Conservation (phyloP, 2,888 invertebrate species). For the Heteromyza rotundicornis region DNA sequence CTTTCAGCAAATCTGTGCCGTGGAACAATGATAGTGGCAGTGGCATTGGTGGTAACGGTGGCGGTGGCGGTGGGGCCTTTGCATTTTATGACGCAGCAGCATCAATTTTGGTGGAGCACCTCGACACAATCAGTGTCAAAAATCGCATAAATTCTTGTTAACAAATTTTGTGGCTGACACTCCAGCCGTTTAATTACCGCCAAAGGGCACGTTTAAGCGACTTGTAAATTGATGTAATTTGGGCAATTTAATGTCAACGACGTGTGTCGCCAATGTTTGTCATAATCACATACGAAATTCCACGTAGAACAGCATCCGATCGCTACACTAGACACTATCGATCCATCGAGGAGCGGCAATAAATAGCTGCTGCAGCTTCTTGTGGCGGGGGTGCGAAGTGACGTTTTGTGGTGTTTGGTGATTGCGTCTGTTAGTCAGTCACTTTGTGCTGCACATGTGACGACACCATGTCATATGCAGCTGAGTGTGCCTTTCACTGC, state of each 20-base stretch:
- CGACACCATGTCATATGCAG: not conserved
- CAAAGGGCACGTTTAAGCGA: constrained; percentile 54
- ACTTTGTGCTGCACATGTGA: not conserved
- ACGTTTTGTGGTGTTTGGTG: constrained; percentile 31
- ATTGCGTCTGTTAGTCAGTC: constrained; percentile 29
- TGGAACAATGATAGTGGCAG: too few relatives aligned
- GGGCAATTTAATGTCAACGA: constrained; percentile 62
- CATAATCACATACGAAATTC: not conserved
- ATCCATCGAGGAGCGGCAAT: too few relatives aligned
- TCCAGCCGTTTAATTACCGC: constrained; percentile 58
- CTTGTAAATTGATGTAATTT: constrained; percentile 60
- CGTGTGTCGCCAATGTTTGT: constrained; percentile 49
- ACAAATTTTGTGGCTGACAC: constrained; percentile 43
- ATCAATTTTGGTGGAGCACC: not conserved
- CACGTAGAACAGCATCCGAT: not conserved
- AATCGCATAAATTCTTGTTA: constrained; percentile 56
- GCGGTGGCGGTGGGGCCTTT: not conserved
- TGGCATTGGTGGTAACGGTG: not conserved
- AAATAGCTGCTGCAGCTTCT: too few relatives aligned
- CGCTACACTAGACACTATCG: constrained; percentile 3
- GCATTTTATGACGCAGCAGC: not conserved
- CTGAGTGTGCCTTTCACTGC: not conserved
- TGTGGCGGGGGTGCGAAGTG: constrained; percentile 27
- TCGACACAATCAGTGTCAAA: constrained; percentile 51
- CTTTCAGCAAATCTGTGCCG: not conserved